Conservation (phyloP, 2,113 vertebrate species). For the Cochlearius cochlearius region DNA sequence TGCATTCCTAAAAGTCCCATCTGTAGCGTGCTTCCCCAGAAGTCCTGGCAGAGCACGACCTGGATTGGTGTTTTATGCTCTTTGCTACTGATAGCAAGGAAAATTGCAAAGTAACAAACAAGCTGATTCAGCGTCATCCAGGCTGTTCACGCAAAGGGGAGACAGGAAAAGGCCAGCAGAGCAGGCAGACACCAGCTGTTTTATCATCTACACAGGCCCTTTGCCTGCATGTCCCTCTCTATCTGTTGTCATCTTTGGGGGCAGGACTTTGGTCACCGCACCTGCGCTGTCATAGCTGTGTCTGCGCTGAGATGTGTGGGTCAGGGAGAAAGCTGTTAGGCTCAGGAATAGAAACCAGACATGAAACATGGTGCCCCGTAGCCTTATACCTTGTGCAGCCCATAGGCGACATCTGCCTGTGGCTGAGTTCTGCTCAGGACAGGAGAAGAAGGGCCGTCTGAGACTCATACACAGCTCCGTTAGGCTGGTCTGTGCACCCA, state of each 20-base stretch:
- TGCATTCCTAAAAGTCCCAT: background rate
- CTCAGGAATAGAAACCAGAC: background rate
- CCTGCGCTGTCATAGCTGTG: background rate
- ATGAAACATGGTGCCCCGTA: background rate
- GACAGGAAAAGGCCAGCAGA: background rate
- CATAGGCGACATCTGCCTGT: background rate
- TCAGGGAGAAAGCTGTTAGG: background rate
- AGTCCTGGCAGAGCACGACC: background rate
- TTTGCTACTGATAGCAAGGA: background rate
- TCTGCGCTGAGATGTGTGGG: background rate
- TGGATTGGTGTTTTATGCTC: background rate
- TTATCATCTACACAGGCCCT: background rate
- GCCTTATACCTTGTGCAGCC: background rate
- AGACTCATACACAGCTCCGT: background rate
- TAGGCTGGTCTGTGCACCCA: background rate
- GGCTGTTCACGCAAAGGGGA: background rate
- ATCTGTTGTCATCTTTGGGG: background rate
- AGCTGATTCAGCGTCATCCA: background rate
- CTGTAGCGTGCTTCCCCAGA: background rate
- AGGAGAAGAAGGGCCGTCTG: background rate
- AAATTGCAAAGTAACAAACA: background rate
- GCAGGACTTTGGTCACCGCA: background rate
- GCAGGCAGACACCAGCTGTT: background rate
- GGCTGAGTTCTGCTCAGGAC: background rate
- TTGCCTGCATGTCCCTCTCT: background rate